Base-by-base conservation (phyloP, 1,140 invertebrate species). In the Orussus abietinus region DNA sequence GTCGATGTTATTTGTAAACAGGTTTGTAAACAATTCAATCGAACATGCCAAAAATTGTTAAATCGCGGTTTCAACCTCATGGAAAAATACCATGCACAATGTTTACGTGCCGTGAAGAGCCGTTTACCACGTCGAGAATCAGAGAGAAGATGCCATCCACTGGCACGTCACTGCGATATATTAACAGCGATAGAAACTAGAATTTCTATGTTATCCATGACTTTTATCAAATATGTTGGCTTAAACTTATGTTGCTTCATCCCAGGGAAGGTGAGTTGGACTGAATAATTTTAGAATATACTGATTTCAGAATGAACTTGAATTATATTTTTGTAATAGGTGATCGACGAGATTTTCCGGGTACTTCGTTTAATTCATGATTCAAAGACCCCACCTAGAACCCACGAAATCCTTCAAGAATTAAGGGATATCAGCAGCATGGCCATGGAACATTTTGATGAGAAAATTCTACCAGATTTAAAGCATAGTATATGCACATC, bases 391-490 rank as follows among this genome's bases (percentile, higher is more conserved):
- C 82, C 84, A 3, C 83, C 89, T 1, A 74, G 86, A 11, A 81
- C 88, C 0, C 88, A 92, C 59, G 90, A 93, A 65, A 81, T 93
- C 2, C 71, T 95, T 0, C 88, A 92, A 64, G 92, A 94, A 62
- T 58, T 95, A 1, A 70, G 91, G 1, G 92, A 96, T 59, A 90
- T 95, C 38, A 93, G 90, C 9, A 93, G 90, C 17, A 96, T 96
- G 92, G 92, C 92, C 1, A 96, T 95, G 77, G 92, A 96, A 61
- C 89, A 96, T 69, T 96, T 96, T 73, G 92, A 95, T 63, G 92
- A 96, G 51, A 85, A 91, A 59, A 90, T 96, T 49, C 69, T 83
- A 31, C 84, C 85, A 17, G 60, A 63, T 30, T 53, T 80, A 5
- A 75, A 73, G 39, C 59, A 71, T 11, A 73, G 51, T 40, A 57